phyloP scores from a whole-genome alignment of 1,140 invertebrate genomes.

The Cyclina sinensis region DNA sequence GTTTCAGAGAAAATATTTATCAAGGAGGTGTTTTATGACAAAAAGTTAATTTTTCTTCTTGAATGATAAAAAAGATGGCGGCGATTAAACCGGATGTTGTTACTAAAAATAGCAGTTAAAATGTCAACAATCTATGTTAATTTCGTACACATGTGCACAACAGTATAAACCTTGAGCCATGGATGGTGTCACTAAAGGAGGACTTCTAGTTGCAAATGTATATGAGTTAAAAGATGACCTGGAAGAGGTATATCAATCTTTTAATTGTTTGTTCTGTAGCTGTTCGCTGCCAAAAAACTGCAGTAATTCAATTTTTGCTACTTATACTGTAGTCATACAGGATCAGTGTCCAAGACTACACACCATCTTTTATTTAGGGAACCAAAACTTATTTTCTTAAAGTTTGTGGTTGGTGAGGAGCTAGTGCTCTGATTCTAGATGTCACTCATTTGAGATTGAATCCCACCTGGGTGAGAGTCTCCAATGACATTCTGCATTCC shows the following conservation, averaged over 20 bases:
- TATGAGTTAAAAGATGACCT: constrained; percentile 66
- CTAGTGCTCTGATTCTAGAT: too few species aligned
- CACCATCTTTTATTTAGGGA: too few species aligned
- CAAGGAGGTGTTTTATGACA: neutral
- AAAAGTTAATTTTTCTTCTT: constrained; percentile 25
- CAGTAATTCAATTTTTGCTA: too few species aligned
- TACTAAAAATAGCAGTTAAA: constrained; percentile 57
- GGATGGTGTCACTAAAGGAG: constrained; percentile 38
- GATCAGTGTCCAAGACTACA: too few species aligned
- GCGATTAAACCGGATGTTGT: constrained; percentile 61
- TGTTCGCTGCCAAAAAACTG: too few species aligned
- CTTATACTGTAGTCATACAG: too few species aligned
- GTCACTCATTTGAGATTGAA: too few species aligned
- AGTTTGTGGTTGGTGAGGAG: too few species aligned
- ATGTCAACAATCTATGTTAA: constrained; percentile 50
- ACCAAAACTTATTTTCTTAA: too few species aligned
- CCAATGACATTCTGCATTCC: too few species aligned
- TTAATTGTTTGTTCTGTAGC: too few species aligned
- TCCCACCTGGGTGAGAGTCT: too few species aligned
- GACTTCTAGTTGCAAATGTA: constrained; percentile 53
- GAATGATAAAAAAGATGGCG: constrained; percentile 64
- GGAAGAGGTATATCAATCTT: constrained; percentile 66
- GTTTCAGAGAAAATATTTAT: neutral
- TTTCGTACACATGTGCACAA: neutral
- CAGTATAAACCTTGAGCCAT: neutral